A percentile compares a stretch with the other conserved stretches of the same genome.
phyloP scores from a whole-genome alignment of 2,888 invertebrate genomes.

The Sipha maydis region DNA sequence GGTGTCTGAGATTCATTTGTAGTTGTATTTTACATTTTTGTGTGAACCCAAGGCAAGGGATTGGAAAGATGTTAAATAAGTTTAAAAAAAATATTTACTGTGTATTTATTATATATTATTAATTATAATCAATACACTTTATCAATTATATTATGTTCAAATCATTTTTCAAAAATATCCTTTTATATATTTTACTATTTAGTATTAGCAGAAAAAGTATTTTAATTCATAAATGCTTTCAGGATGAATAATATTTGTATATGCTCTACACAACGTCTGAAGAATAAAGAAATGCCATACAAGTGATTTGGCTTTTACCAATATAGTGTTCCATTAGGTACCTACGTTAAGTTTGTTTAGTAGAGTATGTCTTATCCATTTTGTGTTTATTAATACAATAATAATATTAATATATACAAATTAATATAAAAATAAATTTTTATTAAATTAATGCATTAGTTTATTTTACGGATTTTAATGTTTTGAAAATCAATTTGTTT shows the following conservation, averaged over 20 bases:
- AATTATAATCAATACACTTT: constrained; percentile 58
- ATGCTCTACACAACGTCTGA: constrained; percentile 33
- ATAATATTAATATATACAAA: too few species aligned
- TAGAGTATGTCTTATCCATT: constrained; percentile 57
- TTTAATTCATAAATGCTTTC: constrained; percentile 55
- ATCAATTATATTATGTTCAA: constrained; percentile 41
- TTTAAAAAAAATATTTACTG: constrained; percentile 51
- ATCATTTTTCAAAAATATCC: constrained; percentile 52
- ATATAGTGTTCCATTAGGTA: constrained; percentile 56
- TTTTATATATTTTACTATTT: constrained; percentile 24
- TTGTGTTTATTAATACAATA: constrained; percentile 47
- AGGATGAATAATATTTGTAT: constrained; percentile 54
- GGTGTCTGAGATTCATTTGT: constrained; percentile 56
- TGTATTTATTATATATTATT: constrained; percentile 54
- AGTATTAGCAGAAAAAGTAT: constrained; percentile 35
- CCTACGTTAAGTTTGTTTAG: constrained; percentile 45
- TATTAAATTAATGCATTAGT: background rate
- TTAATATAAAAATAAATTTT: too few species aligned
- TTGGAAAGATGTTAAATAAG: constrained; percentile 29
- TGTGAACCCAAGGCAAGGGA: constrained; percentile 32
- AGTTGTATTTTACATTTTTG: constrained; percentile 48
- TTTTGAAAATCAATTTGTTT: constrained; percentile 39
- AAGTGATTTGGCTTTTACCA: constrained; percentile 48
- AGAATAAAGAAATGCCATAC: constrained; percentile 48
- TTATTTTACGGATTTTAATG: constrained; percentile 18